These are phyloP conservation scores for Eristalis tenax DNA, from an alignment of 2,888 invertebrate genomes.

Conservation along the genomic window DNA sequence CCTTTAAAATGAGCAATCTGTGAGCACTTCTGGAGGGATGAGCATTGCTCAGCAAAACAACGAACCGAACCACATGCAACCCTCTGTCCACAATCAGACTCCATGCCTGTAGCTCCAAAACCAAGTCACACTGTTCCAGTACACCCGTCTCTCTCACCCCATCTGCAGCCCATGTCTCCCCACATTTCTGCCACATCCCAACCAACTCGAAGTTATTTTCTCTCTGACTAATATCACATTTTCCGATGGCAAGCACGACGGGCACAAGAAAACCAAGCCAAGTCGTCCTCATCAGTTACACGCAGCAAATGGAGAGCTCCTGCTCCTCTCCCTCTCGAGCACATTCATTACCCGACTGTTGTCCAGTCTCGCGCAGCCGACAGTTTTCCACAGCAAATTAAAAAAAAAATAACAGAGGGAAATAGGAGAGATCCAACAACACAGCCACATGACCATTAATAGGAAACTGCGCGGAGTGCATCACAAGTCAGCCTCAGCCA, in stretches of 20 bases:
- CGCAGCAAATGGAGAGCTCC: constrained; percentile 62
- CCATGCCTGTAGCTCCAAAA: neutral
- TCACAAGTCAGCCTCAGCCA: constrained; percentile 44
- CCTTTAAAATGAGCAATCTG: no score
- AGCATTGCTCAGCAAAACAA: neutral
- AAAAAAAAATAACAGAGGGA: neutral
- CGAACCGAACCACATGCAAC: no score
- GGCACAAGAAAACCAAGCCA: constrained; percentile 2
- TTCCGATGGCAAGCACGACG: neutral
- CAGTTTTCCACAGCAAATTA: constrained; percentile 31
- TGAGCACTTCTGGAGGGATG: no score
- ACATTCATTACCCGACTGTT: neutral
- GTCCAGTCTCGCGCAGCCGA: constrained; percentile 20
- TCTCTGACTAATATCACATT: constrained; percentile 46
- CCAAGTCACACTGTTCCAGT: neutral
- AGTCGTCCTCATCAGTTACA: constrained; percentile 35
- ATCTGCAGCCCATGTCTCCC: neutral
- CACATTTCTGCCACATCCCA: neutral
- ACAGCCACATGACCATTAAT: constrained; percentile 56
- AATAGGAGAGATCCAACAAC: constrained; percentile 28
- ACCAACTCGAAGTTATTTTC: constrained; percentile 43
- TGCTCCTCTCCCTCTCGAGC: neutral
- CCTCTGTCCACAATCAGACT: neutral
- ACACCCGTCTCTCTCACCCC: neutral
- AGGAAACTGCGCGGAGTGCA: constrained; percentile 60